Evolutionary conservation across 2,797 vertebrate species (phyloP), one percentile per base, ranked within the genome.

Genomic region (Hephaestus fuliginosus): DNA sequence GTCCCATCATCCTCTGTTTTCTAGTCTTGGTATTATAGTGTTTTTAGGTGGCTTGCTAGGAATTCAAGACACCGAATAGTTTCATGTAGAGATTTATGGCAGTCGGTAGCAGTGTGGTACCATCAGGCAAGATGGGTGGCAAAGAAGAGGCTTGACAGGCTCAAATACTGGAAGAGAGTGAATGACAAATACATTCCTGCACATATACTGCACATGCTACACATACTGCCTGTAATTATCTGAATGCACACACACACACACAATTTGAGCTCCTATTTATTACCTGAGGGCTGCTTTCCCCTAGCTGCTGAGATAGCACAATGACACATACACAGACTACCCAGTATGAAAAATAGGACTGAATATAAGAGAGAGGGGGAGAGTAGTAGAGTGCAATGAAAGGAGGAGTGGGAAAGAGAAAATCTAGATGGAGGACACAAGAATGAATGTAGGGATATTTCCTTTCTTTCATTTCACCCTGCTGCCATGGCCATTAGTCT

Each of bases 231-330:
- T 48, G 61, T 46, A 36, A 39, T 62, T 61, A 74, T 77, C 25
- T 66, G 53, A 36, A 62, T 76, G 30, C 55, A 43, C 53, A 60
- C 75, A 82, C 57, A n/a, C 56, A 70, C 81, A 79, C 70, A 81
- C 58, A 82, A 80, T 78, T 46, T 70, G 58, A 80, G 64, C 41
- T 73, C 44, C 68, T 77, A 51, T 86, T 86, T 80, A 82, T 88
- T 85, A 86, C 66, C 78, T 48, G 44, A 87, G 80, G 81, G 67
- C 71, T 70, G 56, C 56, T 4, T 78, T 88, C 58, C 30, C 46
- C 22, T 55, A 46, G 71, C 81, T 88, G 82, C 87, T 87, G 86
- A 87, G 73, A 63, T 80, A 49, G 82, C 88, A 90, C 70, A 89
- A 82, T 82, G 74, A 69, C 77, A 77, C 80, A 73, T 81, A 36